Conservation (phyloP, 2,888 invertebrate species). For the Bellardia pandia region DNA sequence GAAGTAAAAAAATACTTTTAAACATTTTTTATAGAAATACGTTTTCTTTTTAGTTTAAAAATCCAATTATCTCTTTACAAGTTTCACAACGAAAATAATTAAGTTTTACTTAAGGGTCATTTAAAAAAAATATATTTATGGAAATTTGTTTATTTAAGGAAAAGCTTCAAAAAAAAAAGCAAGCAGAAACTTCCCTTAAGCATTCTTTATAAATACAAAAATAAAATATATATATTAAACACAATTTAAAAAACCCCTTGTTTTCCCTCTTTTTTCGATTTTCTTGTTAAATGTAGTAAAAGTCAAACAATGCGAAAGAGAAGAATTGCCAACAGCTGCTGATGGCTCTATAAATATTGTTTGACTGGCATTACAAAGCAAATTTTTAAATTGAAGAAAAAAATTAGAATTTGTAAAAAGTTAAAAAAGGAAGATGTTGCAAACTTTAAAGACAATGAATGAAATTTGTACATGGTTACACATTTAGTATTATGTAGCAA, state of each 20-base stretch:
- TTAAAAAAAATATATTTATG: background rate
- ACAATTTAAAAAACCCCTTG: background rate
- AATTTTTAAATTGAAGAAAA: constrained; percentile 11
- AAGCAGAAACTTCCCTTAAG: background rate
- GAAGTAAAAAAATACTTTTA: no score
- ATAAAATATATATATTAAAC: background rate
- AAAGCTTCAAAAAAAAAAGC: background rate
- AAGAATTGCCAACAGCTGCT: constrained; percentile 57
- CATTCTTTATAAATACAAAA: background rate
- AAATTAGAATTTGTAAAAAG: background rate
- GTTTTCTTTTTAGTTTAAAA: no score
- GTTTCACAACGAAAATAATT: background rate
- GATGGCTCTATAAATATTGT: constrained; percentile 53
- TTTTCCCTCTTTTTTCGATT: background rate
- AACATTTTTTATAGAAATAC: no score
- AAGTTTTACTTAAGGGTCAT: background rate
- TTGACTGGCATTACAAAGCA: constrained; percentile 24
- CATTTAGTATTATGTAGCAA: constrained; percentile 5
- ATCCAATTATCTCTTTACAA: background rate
- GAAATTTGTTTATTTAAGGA: background rate
- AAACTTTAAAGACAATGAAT: constrained; percentile 33
- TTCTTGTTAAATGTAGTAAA: constrained; percentile 36
- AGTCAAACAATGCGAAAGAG: constrained; percentile 45
- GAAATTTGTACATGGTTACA: constrained; percentile 32
- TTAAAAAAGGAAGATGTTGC: background rate